Evolutionary conservation across 2,113 vertebrate genomes (phyloP).

Genomic region (Athene cunicularia): DNA sequence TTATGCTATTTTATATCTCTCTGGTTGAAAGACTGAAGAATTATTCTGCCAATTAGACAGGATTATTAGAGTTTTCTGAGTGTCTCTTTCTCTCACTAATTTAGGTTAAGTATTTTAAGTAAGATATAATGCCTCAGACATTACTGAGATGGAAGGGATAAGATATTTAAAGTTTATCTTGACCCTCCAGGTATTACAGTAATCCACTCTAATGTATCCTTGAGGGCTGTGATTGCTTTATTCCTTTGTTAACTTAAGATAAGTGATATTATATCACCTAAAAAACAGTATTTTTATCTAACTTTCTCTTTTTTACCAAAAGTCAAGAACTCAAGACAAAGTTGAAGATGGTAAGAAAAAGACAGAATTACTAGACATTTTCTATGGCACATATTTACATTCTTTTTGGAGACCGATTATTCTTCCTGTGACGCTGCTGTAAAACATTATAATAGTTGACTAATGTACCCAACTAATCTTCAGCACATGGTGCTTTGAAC

Average conservation of each 20-base stretch:
- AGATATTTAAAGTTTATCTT: slow-evolving; percentile 37
- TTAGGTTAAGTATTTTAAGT: not conserved
- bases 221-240: not conserved
- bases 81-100: not conserved
- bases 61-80: not conserved
- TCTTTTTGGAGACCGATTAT: not conserved
- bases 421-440: not conserved
- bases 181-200: not conserved
- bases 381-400: not conserved
- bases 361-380: not conserved
- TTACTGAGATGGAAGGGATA: not conserved
- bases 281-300: not conserved
- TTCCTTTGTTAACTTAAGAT: not conserved
- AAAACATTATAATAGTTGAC: not conserved
- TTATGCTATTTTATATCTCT: not conserved
- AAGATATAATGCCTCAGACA: not conserved
- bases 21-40: not conserved
- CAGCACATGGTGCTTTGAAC: not conserved
- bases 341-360: not conserved
- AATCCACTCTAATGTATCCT: slow-evolving; percentile 26
- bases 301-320: not conserved
- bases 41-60: not conserved
- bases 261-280: not conserved
- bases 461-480: not conserved
- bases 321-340: not conserved